These are phyloP conservation scores for Cyanoderma ruficeps DNA, from an alignment of 2,113 vertebrate genomes.

Conservation along the genomic window DNA sequence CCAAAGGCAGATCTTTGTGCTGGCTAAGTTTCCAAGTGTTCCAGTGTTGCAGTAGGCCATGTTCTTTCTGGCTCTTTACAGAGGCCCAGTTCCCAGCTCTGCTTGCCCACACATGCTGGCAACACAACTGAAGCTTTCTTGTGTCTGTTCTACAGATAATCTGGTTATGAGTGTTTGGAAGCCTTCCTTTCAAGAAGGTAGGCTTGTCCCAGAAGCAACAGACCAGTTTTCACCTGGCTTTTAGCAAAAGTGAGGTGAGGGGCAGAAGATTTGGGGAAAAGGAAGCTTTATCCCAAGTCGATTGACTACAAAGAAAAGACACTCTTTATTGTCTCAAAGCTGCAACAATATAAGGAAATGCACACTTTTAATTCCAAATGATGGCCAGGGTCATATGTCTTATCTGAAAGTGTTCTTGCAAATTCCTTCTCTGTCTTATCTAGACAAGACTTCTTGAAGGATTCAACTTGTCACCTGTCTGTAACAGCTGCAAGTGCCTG, in stretches of 20 bases:
- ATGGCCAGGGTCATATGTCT: background rate
- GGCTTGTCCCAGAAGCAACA: background rate
- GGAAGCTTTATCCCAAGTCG: background rate
- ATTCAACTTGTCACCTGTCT: conserved; percentile 20
- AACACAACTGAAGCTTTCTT: background rate
- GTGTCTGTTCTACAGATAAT: background rate
- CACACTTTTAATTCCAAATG: background rate
- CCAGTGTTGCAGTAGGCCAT: background rate
- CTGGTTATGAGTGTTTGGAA: background rate
- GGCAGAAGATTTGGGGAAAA: background rate
- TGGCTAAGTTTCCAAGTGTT: background rate
- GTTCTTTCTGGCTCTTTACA: background rate
- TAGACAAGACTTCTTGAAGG: background rate
- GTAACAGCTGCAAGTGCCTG: conserved; percentile 45
- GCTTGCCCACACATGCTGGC: background rate
- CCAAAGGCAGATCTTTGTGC: background rate
- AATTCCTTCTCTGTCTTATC: background rate
- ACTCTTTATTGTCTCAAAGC: background rate
- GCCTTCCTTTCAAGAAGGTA: background rate
- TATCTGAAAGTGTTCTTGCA: background rate
- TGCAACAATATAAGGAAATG: background rate
- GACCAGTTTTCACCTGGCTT: background rate
- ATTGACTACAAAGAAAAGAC: background rate
- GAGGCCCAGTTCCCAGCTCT: background rate
- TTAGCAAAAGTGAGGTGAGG: background rate